Conservation (phyloP, 2,888 invertebrate species). For the Tachina grossa region DNA sequence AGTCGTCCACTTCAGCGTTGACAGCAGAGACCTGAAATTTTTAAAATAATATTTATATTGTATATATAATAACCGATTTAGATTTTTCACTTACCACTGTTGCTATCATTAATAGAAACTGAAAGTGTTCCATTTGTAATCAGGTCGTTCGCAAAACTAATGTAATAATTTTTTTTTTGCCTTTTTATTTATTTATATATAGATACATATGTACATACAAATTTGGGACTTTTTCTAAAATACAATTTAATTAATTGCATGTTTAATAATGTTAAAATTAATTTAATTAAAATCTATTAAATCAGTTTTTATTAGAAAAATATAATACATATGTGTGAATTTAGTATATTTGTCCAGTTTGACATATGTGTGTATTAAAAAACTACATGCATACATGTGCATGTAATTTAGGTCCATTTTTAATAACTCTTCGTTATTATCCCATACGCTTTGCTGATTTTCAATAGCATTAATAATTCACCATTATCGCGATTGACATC, state of each 20-base stretch:
- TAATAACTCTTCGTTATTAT: too few species aligned
- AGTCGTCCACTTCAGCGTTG: conserved; percentile 57
- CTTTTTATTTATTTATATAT: conserved; percentile 47
- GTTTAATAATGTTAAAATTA: conserved; percentile 29
- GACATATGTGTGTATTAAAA: neutral
- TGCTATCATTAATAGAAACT: neutral
- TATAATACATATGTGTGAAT: neutral
- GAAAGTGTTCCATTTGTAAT: conserved; percentile 20
- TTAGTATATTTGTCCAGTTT: neutral
- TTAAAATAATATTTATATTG: neutral
- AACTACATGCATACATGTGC: neutral
- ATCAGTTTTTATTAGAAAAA: neutral
- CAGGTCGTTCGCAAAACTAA: conserved; percentile 32
- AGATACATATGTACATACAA: neutral
- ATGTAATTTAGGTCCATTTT: too few species aligned
- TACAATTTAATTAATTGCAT: conserved; percentile 53
- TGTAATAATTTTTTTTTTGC: neutral
- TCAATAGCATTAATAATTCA: too few species aligned
- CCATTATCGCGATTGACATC: too few species aligned
- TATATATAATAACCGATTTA: neutral
- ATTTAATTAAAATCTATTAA: conserved; percentile 23
- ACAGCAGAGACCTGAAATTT: conserved; percentile 21
- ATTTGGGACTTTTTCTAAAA: conserved; percentile 1
- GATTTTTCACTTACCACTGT: conserved; percentile 29
- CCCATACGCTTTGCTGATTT: too few species aligned